Evolutionary conservation across 2,888 invertebrate genomes (phyloP).

Genomic region (Eudemis profundana): DNA sequence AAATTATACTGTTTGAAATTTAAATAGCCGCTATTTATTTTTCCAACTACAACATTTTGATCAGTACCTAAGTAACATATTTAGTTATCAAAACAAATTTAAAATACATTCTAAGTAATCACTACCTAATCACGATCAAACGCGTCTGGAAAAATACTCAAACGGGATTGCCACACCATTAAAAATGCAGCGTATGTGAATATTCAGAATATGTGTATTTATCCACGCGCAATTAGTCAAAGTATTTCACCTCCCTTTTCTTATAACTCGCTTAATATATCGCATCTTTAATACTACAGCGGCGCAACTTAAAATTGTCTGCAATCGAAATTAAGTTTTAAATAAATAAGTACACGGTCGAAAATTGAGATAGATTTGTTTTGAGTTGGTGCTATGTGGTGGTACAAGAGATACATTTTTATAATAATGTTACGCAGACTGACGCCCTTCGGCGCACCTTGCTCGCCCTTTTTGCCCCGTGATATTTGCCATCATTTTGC

Average conservation of each 20-base stretch:
- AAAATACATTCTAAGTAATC: not conserved
- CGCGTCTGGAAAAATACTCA: not conserved
- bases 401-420: not conserved
- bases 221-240: not conserved
- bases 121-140: too few species aligned
- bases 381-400: not conserved
- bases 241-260: not conserved
- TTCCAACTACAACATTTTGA: too few species aligned
- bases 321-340: not conserved
- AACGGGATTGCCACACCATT: not conserved
- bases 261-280: constrained; percentile 5
- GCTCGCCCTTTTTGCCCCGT: not conserved
- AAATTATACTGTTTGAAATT: too few species aligned
- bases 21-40: too few species aligned
- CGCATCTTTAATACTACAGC: not conserved
- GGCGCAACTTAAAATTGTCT: not conserved
- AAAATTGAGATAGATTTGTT: not conserved
- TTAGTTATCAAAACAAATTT: not conserved
- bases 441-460: constrained; percentile 15
- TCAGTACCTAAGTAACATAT: too few species aligned
- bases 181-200: not conserved
- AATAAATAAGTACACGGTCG: not conserved
- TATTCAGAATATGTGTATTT: not conserved
- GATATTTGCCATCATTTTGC: not conserved
- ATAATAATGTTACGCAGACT: constrained; percentile 22